Evolutionary conservation across 2,797 vertebrate genomes (phyloP).

Genomic region (Megalops cyprinoides): DNA sequence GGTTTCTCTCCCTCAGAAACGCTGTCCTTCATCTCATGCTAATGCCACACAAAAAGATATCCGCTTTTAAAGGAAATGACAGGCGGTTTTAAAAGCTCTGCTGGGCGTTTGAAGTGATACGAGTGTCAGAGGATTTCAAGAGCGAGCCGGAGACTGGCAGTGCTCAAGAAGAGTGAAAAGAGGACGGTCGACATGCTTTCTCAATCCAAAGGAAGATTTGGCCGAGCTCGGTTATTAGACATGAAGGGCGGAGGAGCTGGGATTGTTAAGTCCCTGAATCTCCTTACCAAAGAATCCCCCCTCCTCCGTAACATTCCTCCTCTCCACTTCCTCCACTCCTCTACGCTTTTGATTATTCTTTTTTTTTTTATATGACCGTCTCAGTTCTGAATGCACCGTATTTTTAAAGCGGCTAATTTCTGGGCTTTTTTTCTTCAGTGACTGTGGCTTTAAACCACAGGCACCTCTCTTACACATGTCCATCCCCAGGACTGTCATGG

Average conservation of each 20-base stretch:
- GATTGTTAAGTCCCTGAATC: conserved; percentile 77
- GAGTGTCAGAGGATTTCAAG: conserved; percentile 78
- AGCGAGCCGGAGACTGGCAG: conserved; percentile 75
- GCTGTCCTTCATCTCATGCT: conserved; percentile 72
- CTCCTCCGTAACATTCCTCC: conserved; percentile 59
- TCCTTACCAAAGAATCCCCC: conserved; percentile 60
- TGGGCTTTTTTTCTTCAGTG: background rate
- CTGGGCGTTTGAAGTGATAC: conserved; percentile 75
- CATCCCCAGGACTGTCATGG: background rate
- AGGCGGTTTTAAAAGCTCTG: conserved; percentile 70
- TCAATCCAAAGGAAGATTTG: conserved; percentile 73
- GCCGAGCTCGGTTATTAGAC: conserved; percentile 80
- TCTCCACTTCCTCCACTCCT: conserved; percentile 57
- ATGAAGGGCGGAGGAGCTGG: conserved; percentile 76
- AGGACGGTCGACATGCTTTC: conserved; percentile 72
- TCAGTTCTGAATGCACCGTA: background rate
- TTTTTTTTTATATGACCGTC: conserved; percentile 49
- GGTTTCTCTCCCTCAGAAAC: conserved; percentile 65
- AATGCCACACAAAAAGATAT: conserved; percentile 71
- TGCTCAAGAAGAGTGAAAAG: conserved; percentile 75
- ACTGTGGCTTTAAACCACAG: background rate
- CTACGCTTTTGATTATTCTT: background rate
- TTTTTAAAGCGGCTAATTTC: background rate
- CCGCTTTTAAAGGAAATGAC: conserved; percentile 74
- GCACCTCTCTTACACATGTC: background rate